Conservation (phyloP, 2,113 vertebrate species). For the Probosciger aterrimus region DNA sequence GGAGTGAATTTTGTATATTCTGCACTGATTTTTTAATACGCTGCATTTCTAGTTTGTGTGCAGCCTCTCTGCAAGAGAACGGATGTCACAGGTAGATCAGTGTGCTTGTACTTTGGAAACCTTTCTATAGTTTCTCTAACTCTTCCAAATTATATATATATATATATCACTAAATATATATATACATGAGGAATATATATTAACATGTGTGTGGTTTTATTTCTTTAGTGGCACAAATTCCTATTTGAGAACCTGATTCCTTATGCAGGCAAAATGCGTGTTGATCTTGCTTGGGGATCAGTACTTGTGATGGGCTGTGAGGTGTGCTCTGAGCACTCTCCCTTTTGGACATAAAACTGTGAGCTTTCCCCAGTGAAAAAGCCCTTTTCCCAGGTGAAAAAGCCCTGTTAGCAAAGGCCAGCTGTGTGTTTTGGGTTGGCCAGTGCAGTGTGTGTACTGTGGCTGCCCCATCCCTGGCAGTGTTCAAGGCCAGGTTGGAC, state of each 20-base stretch:
- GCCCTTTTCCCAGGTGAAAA: too few species aligned
- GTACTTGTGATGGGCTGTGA: not conserved
- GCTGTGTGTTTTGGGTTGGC: not conserved
- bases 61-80: not conserved
- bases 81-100: not conserved
- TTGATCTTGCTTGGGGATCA: not conserved
- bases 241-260: not conserved
- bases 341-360: not conserved
- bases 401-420: not conserved
- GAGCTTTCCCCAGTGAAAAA: too few species aligned
- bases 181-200: not conserved
- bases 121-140: not conserved
- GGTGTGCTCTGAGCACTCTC: not conserved
- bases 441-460: fast-evolving
- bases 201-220: not conserved
- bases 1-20: not conserved
- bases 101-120: not conserved
- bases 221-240: not conserved
- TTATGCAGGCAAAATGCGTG: not conserved
- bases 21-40: not conserved
- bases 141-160: not conserved
- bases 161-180: not conserved
- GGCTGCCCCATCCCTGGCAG: not conserved
- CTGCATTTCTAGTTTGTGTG: not conserved
- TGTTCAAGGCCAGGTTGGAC: not conserved